A percentile compares a stretch with the other conserved stretches of the same genome.
phyloP scores from a whole-genome alignment of 2,113 vertebrate genomes.

The Apistogramma diplotaenia region DNA sequence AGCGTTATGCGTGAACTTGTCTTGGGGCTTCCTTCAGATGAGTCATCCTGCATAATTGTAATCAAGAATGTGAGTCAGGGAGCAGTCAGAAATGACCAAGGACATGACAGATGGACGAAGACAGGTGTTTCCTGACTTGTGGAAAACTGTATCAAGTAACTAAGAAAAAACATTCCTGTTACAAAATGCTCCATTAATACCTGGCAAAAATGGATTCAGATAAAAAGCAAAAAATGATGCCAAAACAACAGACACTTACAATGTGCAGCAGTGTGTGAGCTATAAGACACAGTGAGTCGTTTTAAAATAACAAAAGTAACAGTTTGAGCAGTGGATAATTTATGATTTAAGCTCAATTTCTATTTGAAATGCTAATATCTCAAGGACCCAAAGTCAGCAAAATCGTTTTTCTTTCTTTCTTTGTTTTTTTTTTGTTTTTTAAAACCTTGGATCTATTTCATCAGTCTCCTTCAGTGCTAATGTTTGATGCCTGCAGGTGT shows the following conservation, averaged over 20 bases:
- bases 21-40: neutral
- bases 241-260: no score
- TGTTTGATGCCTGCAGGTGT: neutral
- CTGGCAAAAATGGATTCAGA: no score
- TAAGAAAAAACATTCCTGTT: no score
- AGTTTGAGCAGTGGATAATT: no score
- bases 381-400: neutral
- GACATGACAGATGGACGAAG: neutral
- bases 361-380: neutral
- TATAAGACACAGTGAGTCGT: no score
- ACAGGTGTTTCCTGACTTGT: no score
- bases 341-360: neutral
- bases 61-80: neutral
- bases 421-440: neutral
- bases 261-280: no score
- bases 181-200: no score
- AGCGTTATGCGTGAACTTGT: neutral
- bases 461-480: neutral
- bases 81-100: neutral
- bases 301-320: no score
- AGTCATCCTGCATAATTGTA: neutral
- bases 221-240: no score
- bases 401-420: neutral
- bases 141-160: no score
- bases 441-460: neutral